Evolutionary conservation across 2,113 vertebrate species (phyloP).

Genomic region (Paramormyrops kingsleyae): DNA sequence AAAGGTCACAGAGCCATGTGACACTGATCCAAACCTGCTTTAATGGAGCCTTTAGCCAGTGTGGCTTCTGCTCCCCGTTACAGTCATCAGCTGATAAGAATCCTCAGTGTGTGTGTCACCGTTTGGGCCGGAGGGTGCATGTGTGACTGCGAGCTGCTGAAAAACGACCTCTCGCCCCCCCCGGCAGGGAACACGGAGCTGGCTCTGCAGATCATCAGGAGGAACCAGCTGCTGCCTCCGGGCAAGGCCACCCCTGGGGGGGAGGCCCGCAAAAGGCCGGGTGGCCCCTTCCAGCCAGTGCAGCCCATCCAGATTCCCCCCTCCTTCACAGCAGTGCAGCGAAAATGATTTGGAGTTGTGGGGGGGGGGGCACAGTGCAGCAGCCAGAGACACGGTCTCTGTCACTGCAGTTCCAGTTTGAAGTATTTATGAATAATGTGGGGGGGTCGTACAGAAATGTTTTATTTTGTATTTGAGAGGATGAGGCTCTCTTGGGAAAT

Average conservation of each 20-base stretch:
- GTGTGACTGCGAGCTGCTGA: neutral
- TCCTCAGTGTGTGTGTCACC: neutral
- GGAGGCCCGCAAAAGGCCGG: constrained; percentile 77
- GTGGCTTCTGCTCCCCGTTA: neutral
- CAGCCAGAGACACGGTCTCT: neutral
- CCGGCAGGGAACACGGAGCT: constrained; percentile 86
- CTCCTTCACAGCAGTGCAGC: constrained; percentile 81
- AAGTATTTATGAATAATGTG: neutral
- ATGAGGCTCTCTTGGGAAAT: neutral
- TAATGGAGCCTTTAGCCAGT: neutral
- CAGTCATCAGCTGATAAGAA: neutral
- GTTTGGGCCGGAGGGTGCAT: neutral
- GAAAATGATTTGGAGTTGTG: constrained; percentile 66
- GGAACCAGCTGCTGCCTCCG: constrained; percentile 88
- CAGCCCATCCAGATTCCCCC: constrained; percentile 81
- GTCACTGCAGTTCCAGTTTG: neutral
- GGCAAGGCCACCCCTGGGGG: constrained; percentile 66
- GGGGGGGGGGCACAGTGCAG: neutral
- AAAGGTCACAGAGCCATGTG: neutral
- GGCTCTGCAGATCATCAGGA: constrained; percentile 98
- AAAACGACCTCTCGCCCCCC: neutral
- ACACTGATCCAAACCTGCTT: neutral
- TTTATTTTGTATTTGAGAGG: constrained; percentile 13
- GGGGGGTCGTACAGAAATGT: neutral
- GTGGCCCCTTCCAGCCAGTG: constrained; percentile 58